phyloP scores from a whole-genome alignment of 2,888 invertebrate genomes.

The Sphecodes monilicornis region DNA sequence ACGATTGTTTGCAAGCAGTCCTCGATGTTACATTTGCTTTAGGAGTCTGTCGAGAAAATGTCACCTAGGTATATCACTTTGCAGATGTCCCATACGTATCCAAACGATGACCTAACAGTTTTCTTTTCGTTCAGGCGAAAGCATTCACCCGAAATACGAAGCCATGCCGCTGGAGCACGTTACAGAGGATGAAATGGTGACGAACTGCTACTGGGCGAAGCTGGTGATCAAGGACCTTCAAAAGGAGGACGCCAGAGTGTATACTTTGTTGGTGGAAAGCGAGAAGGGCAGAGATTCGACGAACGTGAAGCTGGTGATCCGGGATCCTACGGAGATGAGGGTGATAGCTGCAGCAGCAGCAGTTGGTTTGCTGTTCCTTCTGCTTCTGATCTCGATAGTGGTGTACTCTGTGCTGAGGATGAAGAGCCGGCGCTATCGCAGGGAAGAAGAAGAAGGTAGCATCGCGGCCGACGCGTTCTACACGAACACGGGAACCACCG shows the following conservation, averaged over 20 bases:
- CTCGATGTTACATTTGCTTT: no score
- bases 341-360: slow-evolving; percentile 80
- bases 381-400: slow-evolving; percentile 77
- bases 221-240: slow-evolving; percentile 91
- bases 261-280: slow-evolving; percentile 94
- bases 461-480: slow-evolving; percentile 83
- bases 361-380: slow-evolving; percentile 76
- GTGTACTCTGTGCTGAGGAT: slow-evolving; percentile 76
- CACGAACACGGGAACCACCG: slow-evolving; percentile 57
- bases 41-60: no score
- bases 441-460: slow-evolving; percentile 80
- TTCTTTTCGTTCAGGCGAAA: slow-evolving; percentile 75
- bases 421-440: slow-evolving; percentile 77
- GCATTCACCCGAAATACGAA: slow-evolving; percentile 81
- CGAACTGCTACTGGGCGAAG: slow-evolving; percentile 93
- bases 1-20: no score
- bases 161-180: slow-evolving; percentile 81
- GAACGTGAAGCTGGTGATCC: slow-evolving; percentile 78
- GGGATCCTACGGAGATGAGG: slow-evolving; percentile 81
- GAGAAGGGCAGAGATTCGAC: slow-evolving; percentile 91
- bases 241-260: slow-evolving; percentile 93
- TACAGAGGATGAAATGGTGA: slow-evolving; percentile 78
- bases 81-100: no score
- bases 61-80: no score
- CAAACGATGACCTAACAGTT: not conserved